Conservation (phyloP, 2,888 invertebrate genomes). For the Vesta saturnalis region DNA sequence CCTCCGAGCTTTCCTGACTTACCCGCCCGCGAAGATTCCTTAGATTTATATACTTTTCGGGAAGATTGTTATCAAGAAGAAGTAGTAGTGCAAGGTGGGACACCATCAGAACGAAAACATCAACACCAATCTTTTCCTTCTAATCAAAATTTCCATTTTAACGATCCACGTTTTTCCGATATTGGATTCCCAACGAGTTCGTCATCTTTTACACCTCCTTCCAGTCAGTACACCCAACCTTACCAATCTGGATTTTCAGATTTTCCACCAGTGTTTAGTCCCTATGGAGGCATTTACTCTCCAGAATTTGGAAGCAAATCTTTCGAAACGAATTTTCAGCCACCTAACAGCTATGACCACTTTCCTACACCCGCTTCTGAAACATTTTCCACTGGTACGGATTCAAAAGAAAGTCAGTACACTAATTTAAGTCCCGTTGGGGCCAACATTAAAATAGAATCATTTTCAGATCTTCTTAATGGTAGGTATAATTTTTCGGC, state of each 20-base stretch:
- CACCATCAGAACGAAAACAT: conserved; percentile 42
- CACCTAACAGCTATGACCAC: conserved; percentile 67
- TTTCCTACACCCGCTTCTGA: conserved; percentile 63
- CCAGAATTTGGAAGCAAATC: conserved; percentile 60
- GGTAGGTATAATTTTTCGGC: conserved; percentile 66
- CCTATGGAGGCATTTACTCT: conserved; percentile 61
- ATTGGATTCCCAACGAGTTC: conserved; percentile 52
- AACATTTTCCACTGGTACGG: conserved; percentile 59
- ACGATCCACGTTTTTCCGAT: conserved; percentile 57
- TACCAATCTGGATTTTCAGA: conserved; percentile 57
- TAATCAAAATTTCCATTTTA: conserved; percentile 57
- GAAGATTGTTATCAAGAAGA: conserved; percentile 70
- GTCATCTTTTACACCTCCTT: conserved; percentile 47
- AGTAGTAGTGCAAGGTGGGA: conserved; percentile 59
- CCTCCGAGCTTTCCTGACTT: conserved; percentile 57
- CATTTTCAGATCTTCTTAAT: conserved; percentile 70
- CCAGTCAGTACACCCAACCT: conserved; percentile 56
- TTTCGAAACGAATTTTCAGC: conserved; percentile 60
- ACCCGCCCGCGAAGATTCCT: conserved; percentile 67
- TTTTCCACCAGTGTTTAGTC: conserved; percentile 62
- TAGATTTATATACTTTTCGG: conserved; percentile 69
- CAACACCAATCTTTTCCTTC: conserved; percentile 53
- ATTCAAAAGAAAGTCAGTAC: conserved; percentile 69
- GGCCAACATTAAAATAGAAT: conserved; percentile 76
- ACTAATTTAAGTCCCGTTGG: conserved; percentile 75